Percentiles rank a stretch among this genome's conserved stretches.
These are phyloP conservation scores for Parasteatoda lunata DNA, from an alignment of 2,888 invertebrate genomes.

Conservation along the genomic window DNA sequence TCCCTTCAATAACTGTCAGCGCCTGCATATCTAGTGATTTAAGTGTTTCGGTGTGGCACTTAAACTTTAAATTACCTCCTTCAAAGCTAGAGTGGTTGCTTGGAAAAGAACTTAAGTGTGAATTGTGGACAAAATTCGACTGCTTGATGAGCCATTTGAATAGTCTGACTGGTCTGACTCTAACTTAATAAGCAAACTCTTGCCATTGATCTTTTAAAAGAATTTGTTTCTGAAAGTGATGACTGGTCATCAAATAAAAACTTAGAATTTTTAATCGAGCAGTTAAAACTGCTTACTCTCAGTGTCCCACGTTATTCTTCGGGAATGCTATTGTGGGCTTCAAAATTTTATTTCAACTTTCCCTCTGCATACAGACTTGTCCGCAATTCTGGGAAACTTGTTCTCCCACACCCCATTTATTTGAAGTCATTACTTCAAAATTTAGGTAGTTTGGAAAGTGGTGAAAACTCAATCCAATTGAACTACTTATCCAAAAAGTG, in stretches of 20 bases:
- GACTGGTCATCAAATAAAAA: not conserved
- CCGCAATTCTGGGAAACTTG: too few relatives aligned
- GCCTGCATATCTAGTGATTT: too few relatives aligned
- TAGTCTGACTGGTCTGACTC: not conserved
- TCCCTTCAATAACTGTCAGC: too few relatives aligned
- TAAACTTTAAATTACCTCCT: too few relatives aligned
- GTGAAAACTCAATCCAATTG: not conserved
- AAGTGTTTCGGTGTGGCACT: too few relatives aligned
- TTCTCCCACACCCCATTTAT: too few relatives aligned
- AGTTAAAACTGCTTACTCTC: not conserved
- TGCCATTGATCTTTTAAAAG: not conserved
- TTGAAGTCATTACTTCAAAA: not conserved
- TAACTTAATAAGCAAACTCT: not conserved
- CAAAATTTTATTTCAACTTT: not conserved
- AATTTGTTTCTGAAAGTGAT: not conserved
- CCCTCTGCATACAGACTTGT: not conserved
- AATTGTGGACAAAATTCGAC: not conserved
- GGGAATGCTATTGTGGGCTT: not conserved
- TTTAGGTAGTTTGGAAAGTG: not conserved
- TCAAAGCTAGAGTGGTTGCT: too few relatives aligned
- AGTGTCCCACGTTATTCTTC: not conserved
- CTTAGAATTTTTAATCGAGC: not conserved
- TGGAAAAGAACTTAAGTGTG: too few relatives aligned
- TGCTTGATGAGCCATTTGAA: not conserved
- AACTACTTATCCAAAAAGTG: not conserved